phyloP scores from a whole-genome alignment of 2,113 vertebrate species.

The Falco punctatus region DNA sequence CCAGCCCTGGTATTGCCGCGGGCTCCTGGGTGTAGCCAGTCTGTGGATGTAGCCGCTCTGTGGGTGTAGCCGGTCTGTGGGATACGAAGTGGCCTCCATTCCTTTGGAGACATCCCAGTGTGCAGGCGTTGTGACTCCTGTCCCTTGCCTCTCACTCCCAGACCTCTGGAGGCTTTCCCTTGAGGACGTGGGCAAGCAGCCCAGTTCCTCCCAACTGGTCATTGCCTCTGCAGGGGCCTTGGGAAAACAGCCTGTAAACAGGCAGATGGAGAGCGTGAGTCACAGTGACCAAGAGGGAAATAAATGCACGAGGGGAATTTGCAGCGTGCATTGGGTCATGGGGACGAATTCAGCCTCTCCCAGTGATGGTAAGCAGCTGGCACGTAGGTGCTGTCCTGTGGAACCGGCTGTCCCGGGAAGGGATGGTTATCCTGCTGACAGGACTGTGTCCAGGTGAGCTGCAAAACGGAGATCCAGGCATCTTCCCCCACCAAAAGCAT shows the following conservation, averaged over 20 bases:
- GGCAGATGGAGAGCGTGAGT: conserved; percentile 50
- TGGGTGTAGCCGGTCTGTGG: background rate
- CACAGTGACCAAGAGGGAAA: conserved; percentile 37
- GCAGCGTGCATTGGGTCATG: background rate
- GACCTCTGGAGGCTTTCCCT: conserved; percentile 1
- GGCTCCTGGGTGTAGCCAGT: background rate
- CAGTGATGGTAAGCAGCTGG: background rate
- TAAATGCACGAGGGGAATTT: conserved; percentile 26
- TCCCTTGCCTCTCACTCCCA: background rate
- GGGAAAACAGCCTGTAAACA: conserved; percentile 55
- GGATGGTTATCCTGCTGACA: rapidly evolving
- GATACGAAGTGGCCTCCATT: background rate
- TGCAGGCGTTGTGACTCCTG: background rate
- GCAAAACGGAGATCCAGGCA: background rate
- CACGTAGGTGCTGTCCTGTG: background rate
- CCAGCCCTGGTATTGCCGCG: background rate
- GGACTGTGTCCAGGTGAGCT: background rate
- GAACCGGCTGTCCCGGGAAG: background rate
- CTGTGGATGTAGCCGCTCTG: background rate
- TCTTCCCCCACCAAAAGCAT: background rate
- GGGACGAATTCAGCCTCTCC: background rate
- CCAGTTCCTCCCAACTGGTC: background rate
- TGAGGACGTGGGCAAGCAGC: background rate
- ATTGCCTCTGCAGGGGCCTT: background rate
- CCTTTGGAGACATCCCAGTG: background rate